Percentiles rank a stretch among this genome's conserved stretches.
Evolutionary conservation across 2,888 invertebrate genomes (phyloP).

Genomic region (Erebia aethiops): DNA sequence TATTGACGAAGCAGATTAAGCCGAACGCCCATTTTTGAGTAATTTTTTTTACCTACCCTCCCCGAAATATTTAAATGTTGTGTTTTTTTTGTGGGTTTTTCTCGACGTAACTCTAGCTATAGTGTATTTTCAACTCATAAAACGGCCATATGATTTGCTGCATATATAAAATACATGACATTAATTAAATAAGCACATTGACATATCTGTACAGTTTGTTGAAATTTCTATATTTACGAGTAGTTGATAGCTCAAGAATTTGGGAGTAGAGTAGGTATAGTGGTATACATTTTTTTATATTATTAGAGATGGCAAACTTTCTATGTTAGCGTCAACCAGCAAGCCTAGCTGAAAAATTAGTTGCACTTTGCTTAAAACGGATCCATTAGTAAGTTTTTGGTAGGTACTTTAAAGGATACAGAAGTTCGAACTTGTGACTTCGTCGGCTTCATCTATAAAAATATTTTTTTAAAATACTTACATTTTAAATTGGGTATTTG

Average conservation of each 20-base stretch:
- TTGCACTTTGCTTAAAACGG: slow-evolving; percentile 37
- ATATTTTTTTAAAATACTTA: too few relatives aligned
- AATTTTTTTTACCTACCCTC: slow-evolving; percentile 44
- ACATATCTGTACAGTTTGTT: slow-evolving; percentile 22
- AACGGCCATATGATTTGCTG: slow-evolving; percentile 19
- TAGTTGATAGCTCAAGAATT: slow-evolving; percentile 11
- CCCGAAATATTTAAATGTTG: slow-evolving; percentile 53
- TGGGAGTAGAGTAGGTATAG: slow-evolving; percentile 8
- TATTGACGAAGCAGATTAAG: slow-evolving; percentile 36
- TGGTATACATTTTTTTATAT: background rate
- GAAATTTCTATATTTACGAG: slow-evolving; percentile 17
- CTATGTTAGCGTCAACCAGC: slow-evolving; percentile 15
- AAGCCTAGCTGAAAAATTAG: slow-evolving; percentile 39
- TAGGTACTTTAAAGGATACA: background rate
- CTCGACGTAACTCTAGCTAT: slow-evolving; percentile 39
- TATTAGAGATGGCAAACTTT: slow-evolving; percentile 12
- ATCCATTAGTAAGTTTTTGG: slow-evolving; percentile 28
- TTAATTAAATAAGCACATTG: too few relatives aligned
- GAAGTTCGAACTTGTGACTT: slow-evolving; percentile 34
- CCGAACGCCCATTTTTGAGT: slow-evolving; percentile 32
- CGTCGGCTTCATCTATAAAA: background rate
- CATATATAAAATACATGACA: slow-evolving; percentile 20
- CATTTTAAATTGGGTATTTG: too few relatives aligned
- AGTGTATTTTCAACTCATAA: slow-evolving; percentile 25
- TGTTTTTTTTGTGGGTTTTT: slow-evolving; percentile 57